These are phyloP conservation scores for Progne subis DNA, from an alignment of 2,113 vertebrate genomes.

Conservation along the genomic window DNA sequence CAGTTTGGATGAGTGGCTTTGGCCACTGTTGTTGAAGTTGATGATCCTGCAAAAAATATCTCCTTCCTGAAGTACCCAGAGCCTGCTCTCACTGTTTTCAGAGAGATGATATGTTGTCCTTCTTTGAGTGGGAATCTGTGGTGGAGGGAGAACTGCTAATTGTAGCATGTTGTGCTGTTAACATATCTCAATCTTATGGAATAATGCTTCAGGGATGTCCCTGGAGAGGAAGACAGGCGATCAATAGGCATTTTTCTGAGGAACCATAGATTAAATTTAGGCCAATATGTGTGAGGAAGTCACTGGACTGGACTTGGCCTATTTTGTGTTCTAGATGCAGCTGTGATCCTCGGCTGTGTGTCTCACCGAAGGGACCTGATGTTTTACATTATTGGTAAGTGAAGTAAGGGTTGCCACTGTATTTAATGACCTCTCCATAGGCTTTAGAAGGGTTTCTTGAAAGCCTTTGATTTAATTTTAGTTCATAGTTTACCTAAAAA, in stretches of 20 bases:
- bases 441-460: not conserved
- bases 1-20: not conserved
- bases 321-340: conserved; percentile 83
- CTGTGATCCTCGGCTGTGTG: conserved; percentile 86
- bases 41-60: not conserved
- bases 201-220: not conserved
- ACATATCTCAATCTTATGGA: not conserved
- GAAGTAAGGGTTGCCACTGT: conserved; percentile 15
- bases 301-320: conserved; percentile 82
- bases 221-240: not conserved
- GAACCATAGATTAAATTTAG: not conserved
- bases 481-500: conserved; percentile 15
- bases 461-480: not conserved
- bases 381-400: conserved; percentile 99
- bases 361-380: conserved; percentile 95
- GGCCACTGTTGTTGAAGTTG: not conserved
- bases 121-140: not conserved
- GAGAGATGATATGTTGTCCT: not conserved
- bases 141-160: not conserved
- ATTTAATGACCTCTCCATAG: not conserved
- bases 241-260: not conserved
- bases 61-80: not conserved
- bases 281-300: conserved; percentile 21
- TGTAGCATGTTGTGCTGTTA: not conserved
- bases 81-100: not conserved